These are phyloP conservation scores for Bradysia coprophila DNA, from an alignment of 1,140 invertebrate genomes.

Conservation along the genomic window DNA sequence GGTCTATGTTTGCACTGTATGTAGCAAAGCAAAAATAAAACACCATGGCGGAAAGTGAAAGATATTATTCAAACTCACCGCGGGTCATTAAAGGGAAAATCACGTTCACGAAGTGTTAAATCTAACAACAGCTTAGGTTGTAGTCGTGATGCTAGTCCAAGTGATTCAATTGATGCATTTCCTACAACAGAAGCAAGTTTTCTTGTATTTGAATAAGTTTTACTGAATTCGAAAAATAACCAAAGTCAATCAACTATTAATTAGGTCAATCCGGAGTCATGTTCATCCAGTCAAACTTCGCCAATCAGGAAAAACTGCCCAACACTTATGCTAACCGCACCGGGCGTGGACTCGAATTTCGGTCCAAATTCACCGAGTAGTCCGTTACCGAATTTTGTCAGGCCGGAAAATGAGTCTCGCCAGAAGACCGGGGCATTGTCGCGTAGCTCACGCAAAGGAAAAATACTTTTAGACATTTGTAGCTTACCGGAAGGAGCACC, in stretches of 20 bases:
- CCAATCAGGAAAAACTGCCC: neutral
- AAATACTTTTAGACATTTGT: slow-evolving; percentile 18
- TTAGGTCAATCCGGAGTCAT: neutral
- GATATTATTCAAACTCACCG: slow-evolving; percentile 48
- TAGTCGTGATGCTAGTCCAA: slow-evolving; percentile 4
- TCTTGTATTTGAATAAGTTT: no score
- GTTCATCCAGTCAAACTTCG: slow-evolving; percentile 1
- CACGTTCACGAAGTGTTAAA: slow-evolving; percentile 12
- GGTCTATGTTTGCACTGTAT: no score
- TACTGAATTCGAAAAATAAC: no score
- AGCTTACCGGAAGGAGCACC: slow-evolving; percentile 19
- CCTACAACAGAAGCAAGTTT: neutral
- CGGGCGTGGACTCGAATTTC: neutral
- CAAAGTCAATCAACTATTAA: no score
- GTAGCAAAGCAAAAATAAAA: slow-evolving; percentile 25
- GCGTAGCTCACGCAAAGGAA: slow-evolving; percentile 15
- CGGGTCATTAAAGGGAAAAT: slow-evolving; percentile 41
- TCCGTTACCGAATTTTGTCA: neutral
- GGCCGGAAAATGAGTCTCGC: slow-evolving; percentile 9
- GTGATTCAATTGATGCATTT: slow-evolving; percentile 2
- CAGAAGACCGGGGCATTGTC: slow-evolving; percentile 13
- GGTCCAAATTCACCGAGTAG: neutral
- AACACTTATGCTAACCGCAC: slow-evolving; percentile 3
- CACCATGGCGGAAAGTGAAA: slow-evolving; percentile 48
- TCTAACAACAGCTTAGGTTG: slow-evolving; percentile 1